A percentile compares a stretch with the other conserved stretches of the same genome.
phyloP scores from a whole-genome alignment of 1,140 invertebrate genomes.

The Drosophila cardini region DNA sequence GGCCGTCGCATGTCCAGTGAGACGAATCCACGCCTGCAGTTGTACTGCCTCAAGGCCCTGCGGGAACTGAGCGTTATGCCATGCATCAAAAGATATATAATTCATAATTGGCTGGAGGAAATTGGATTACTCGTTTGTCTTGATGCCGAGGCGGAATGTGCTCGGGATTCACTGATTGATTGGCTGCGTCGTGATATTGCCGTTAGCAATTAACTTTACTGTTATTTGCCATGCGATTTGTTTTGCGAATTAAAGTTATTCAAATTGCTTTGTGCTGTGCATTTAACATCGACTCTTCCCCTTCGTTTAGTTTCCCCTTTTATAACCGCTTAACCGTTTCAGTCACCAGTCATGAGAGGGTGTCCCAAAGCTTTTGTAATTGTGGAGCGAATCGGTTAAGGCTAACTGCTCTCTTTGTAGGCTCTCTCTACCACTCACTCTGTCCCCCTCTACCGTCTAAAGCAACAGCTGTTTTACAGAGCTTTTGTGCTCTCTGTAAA shows the following conservation, averaged over 20 bases:
- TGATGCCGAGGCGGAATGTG: slow-evolving; percentile 62
- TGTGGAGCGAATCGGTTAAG: background rate
- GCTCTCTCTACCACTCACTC: background rate
- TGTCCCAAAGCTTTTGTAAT: background rate
- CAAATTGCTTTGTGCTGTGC: slow-evolving; percentile 27
- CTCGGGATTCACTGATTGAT: slow-evolving; percentile 57
- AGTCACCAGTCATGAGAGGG: background rate
- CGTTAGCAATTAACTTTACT: slow-evolving; percentile 42
- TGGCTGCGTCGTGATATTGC: slow-evolving; percentile 74
- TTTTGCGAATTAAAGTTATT: slow-evolving; percentile 17
- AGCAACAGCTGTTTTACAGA: background rate
- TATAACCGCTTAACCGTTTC: background rate
- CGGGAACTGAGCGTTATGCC: slow-evolving; percentile 70
- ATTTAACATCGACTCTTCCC: background rate
- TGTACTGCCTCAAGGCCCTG: slow-evolving; percentile 60
- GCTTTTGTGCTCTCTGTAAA: background rate
- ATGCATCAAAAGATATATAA: slow-evolving; percentile 68
- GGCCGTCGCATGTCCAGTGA: slow-evolving; percentile 43
- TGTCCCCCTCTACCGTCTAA: background rate
- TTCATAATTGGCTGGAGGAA: slow-evolving; percentile 58
- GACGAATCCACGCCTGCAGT: slow-evolving; percentile 57
- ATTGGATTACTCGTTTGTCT: slow-evolving; percentile 51
- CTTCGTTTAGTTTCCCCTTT: background rate
- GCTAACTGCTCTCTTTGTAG: background rate
- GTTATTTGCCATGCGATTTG: background rate